Conservation (phyloP, 2,113 vertebrate genomes). For the Microcebus griseorufus region DNA sequence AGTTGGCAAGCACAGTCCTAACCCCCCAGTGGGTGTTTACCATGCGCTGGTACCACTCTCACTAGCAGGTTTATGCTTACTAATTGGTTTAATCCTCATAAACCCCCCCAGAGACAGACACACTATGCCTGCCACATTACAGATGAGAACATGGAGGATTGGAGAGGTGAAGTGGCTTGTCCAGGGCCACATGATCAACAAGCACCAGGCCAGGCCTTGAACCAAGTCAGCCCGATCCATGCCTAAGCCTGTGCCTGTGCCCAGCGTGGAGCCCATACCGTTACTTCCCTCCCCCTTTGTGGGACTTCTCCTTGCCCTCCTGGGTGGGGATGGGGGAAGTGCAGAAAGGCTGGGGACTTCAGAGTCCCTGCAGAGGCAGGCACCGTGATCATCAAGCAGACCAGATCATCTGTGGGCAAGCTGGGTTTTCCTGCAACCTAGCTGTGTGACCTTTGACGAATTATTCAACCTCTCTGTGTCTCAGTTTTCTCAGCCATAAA, state of each 20-base stretch:
- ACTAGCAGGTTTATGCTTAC: background rate
- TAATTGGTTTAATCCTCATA: background rate
- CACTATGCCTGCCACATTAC: background rate
- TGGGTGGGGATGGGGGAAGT: too few species aligned
- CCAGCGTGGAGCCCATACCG: fast-evolving
- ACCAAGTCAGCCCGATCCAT: background rate
- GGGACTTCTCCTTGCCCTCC: background rate
- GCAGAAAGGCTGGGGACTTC: background rate
- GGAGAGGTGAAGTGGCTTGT: background rate
- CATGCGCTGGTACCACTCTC: background rate
- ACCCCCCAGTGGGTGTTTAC: background rate
- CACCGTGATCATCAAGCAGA: background rate
- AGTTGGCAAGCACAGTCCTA: background rate
- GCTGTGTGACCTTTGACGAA: background rate
- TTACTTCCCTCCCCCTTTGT: background rate
- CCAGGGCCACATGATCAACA: background rate
- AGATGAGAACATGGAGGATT: background rate
- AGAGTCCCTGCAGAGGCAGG: background rate
- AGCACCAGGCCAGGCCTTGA: background rate
- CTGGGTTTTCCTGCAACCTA: background rate
- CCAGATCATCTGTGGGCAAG: background rate
- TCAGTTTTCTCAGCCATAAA: constrained; percentile 1
- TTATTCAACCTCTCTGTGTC: background rate
- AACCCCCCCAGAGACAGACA: background rate
- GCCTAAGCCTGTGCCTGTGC: background rate